Percentiles rank a stretch among this genome's conserved stretches.
phyloP scores from a whole-genome alignment of 2,888 invertebrate genomes.

The Dorcus parallelipipedus region DNA sequence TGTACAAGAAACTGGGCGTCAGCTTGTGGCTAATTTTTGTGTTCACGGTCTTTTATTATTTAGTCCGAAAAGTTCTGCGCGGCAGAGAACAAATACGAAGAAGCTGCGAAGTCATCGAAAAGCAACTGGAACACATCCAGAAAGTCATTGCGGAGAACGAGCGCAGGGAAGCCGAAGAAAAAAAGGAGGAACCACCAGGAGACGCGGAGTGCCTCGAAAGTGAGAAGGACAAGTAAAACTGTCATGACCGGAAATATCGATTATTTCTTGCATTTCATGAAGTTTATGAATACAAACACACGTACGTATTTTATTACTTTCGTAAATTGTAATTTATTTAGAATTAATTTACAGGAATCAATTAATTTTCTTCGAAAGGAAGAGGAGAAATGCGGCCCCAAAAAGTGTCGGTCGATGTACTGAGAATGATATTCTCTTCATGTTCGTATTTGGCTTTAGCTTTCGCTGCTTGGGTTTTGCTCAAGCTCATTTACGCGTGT shows the following conservation, averaged over 20 bases:
- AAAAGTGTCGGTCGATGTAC: conserved; percentile 65
- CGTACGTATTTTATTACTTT: not conserved
- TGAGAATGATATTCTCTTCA: conserved; percentile 64
- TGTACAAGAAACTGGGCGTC: too few relatives aligned
- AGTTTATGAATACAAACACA: not conserved
- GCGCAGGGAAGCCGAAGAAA: conserved; percentile 10
- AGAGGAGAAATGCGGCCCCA: conserved; percentile 58
- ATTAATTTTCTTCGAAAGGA: not conserved
- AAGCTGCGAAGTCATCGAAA: conserved; percentile 43
- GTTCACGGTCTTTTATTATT: too few relatives aligned
- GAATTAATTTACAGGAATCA: too few relatives aligned
- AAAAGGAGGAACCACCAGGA: not conserved
- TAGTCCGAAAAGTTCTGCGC: conserved; percentile 9
- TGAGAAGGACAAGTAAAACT: conserved; percentile 15
- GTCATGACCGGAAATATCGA: conserved; percentile 4
- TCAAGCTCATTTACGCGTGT: conserved; percentile 63
- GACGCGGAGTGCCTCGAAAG: not conserved
- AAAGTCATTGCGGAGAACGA: conserved; percentile 35
- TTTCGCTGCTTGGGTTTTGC: conserved; percentile 61
- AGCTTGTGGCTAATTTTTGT: too few relatives aligned
- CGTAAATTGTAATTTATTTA: not conserved
- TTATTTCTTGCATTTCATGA: not conserved
- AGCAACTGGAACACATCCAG: conserved; percentile 42
- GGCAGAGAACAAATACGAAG: conserved; percentile 38
- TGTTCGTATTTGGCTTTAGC: conserved; percentile 60